A percentile compares a stretch with the other conserved stretches of the same genome.
These are phyloP conservation scores for Linurgus olivaceus DNA, from an alignment of 2,797 vertebrate species.

Conservation along the genomic window DNA sequence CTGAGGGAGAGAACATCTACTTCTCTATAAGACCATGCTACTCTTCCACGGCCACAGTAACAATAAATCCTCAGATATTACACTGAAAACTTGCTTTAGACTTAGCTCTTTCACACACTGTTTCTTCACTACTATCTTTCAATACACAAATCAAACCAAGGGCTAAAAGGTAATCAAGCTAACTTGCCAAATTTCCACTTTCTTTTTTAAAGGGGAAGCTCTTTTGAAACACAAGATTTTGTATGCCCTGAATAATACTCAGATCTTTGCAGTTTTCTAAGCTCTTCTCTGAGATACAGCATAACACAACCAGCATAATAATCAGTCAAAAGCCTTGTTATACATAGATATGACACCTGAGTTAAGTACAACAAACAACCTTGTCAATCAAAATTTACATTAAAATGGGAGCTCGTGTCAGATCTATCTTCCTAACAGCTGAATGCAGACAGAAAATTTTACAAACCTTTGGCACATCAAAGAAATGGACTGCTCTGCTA, in stretches of 20 bases:
- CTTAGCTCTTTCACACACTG: background rate
- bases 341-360: background rate
- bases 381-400: background rate
- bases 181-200: background rate
- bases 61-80: background rate
- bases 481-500: background rate
- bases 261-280: background rate
- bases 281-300: background rate
- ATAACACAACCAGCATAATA: background rate
- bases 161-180: background rate
- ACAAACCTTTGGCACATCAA: background rate
- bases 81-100: background rate
- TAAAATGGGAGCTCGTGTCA: background rate
- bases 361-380: background rate
- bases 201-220: background rate
- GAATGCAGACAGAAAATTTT: background rate
- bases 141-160: background rate
- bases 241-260: background rate
- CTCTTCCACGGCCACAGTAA: background rate
- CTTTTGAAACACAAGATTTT: background rate
- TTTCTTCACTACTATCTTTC: background rate
- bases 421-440: background rate
- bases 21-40: background rate
- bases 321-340: background rate
- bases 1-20: background rate